Evolutionary conservation across 2,888 invertebrate genomes (phyloP), one percentile per base, ranked within the genome.

Genomic region (Leptinotarsa juncta): DNA sequence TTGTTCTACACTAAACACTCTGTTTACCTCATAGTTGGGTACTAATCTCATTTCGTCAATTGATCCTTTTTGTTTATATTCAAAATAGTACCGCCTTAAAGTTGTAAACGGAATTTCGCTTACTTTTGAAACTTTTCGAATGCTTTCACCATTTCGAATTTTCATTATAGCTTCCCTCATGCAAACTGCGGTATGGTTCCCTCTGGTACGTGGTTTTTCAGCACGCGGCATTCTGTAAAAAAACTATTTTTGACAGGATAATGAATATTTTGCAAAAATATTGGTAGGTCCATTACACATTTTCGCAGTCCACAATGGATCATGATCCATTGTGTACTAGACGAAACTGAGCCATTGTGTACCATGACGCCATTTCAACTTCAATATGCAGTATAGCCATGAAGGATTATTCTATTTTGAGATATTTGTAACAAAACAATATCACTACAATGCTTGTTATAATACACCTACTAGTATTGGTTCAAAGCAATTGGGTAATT

Each of bases 81-180:
- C 50, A 50, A 50, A 16, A 16, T 50, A 50, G 16, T 50, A 50
- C 16, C 50, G 14, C 50, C 16, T 50, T 16, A 50, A 50, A 50
- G 50, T 50, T 50, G 50, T 50, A 16, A 50, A 50, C 12, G 50
- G 50, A 50, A 15, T 50, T 50, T 16, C 50, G 50, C 50, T 50
- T 50, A 50, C 16, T 50, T 50, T 50, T 50, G 50, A 50, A 50
- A 50, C 16, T 50, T 16, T 50, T 15, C 50, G 50, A 50, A 50
- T 50, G 50, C 50, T 50, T 50, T 50, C 50, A 50, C 50, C 50
- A 50, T 50, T 50, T 50, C 50, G 50, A 50, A 50, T 50, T 50
- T 50, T 50, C 50, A 16, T 50, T 50, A 50, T 15, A 16, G 50
- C 16, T 50, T 50, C 50, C 50, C 16, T 50, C 50, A 50, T 50